Evolutionary conservation across 2,797 vertebrate species (phyloP), one percentile per base, ranked within the genome.

Genomic region (Ctenosaura bakeri): DNA sequence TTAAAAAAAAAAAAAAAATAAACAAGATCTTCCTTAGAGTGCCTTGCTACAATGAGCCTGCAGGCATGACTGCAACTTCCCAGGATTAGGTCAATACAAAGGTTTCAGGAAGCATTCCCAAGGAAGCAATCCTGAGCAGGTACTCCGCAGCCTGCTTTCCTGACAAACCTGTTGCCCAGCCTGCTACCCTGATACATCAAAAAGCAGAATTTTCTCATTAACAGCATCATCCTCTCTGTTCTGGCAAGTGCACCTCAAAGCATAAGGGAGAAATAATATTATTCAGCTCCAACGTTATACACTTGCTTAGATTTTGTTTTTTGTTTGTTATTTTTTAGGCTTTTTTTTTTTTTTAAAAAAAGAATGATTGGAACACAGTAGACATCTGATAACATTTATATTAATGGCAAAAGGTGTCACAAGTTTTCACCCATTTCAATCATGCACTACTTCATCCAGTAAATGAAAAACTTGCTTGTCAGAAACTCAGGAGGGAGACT

Each of bases 371-470:
- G 56, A 93, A 77, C 76, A 89, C 32, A 88, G 85, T 32, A 90
- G 59, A 64, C 29, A 91, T 94, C 83, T 91, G 88, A 94, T 94
- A 95, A 89, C 79, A 92, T 88, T 94, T 94, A 77, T 80, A 92
- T 92, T 95, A 89, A 91, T 88, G 85, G 86, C 62, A 91, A 94
- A 94, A 94, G 0, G 1, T 92, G 52, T 38, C 92, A 12, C n/a
- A 85, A 83, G 6, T 91, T 95, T 95, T 93, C 79, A 92, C 29
- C 78, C 76, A 73, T 94, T 96, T 96, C 90, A 91, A 59, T 92
- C 84, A 94, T n/a, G 64, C 6, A 24, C 22, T 92, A 59, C 1
- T 90, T 93, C 26, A 83, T 90, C 46, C 42, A 85, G 50, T 78
- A 92, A 96, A 92, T 90, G 8, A 1, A 88, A 94, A 92, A 90